Conservation (phyloP, 1,140 invertebrate species). For the Brachionus calyciflorus region DNA sequence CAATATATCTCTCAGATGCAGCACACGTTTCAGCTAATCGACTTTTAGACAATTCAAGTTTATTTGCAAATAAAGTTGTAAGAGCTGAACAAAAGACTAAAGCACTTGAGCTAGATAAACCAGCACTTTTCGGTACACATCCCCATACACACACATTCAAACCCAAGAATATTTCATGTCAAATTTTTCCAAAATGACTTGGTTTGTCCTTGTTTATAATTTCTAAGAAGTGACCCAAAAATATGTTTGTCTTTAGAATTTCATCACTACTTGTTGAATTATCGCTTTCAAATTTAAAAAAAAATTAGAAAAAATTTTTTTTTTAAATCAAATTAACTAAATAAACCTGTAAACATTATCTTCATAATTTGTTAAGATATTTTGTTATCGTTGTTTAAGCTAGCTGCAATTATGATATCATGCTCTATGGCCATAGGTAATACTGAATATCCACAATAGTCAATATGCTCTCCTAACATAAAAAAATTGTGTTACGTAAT, state of each 20-base stretch:
- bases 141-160: slow-evolving; percentile 27
- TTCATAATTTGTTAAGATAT: slow-evolving; percentile 53
- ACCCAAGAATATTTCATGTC: not conserved
- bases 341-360: slow-evolving; percentile 48
- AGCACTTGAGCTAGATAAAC: slow-evolving; percentile 93
- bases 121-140: slow-evolving; percentile 67
- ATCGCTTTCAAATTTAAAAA: not conserved
- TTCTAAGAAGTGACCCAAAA: too few species aligned
- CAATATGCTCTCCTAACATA: slow-evolving; percentile 82
- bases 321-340: not conserved
- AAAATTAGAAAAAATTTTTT: not conserved
- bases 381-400: slow-evolving; percentile 44
- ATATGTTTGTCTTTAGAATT: too few species aligned
- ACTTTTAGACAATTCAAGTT: slow-evolving; percentile 60
- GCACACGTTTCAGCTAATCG: slow-evolving; percentile 82
- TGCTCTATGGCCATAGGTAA: slow-evolving; percentile 95
- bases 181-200: slow-evolving; percentile 65
- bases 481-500: not conserved
- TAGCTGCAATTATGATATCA: slow-evolving; percentile 73
- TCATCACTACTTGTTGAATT: slow-evolving; percentile 58
- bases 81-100: slow-evolving; percentile 87
- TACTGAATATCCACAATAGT: slow-evolving; percentile 95
- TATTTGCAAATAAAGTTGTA: slow-evolving; percentile 72
- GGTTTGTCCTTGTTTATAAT: slow-evolving; percentile 62
- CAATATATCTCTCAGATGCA: slow-evolving; percentile 82